Conservation (phyloP, 2,888 invertebrate species). For the Cartodere bifasciata region DNA sequence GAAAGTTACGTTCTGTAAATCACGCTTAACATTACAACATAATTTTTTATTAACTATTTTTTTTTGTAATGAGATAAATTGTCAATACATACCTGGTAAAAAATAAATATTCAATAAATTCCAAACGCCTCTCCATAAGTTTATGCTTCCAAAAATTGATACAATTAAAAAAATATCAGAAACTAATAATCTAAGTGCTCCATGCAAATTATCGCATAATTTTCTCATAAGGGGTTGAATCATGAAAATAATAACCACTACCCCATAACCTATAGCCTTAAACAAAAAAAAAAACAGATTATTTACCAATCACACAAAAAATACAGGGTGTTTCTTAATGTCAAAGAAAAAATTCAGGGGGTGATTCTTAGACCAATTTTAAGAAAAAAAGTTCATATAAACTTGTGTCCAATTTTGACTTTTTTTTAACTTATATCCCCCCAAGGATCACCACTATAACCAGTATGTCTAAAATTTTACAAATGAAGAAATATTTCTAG, state of each 20-base stretch:
- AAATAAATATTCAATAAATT: constrained; percentile 66
- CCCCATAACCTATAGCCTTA: constrained; percentile 61
- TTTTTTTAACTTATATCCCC: too few relatives aligned
- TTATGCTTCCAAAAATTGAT: constrained; percentile 69
- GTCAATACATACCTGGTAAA: constrained; percentile 62
- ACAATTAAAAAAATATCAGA: constrained; percentile 68
- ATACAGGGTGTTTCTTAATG: too few relatives aligned
- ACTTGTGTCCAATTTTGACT: too few relatives aligned
- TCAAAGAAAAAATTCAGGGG: background rate
- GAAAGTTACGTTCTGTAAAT: too few relatives aligned
- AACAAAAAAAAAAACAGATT: constrained; percentile 20
- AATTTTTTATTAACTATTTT: too few relatives aligned
- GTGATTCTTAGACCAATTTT: too few relatives aligned
- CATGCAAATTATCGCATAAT: constrained; percentile 53
- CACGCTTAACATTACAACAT: too few relatives aligned
- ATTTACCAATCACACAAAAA: background rate
- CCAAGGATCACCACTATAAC: too few relatives aligned
- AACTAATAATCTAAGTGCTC: constrained; percentile 51
- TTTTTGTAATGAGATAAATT: too few relatives aligned
- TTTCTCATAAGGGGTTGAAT: constrained; percentile 63
- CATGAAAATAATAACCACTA: constrained; percentile 59
- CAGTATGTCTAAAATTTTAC: too few relatives aligned
- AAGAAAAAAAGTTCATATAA: too few relatives aligned
- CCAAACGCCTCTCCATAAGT: constrained; percentile 85
- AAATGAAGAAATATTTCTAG: too few relatives aligned